Base-by-base conservation (phyloP, 2,113 vertebrate species). In the Myxocyprinus asiaticus region DNA sequence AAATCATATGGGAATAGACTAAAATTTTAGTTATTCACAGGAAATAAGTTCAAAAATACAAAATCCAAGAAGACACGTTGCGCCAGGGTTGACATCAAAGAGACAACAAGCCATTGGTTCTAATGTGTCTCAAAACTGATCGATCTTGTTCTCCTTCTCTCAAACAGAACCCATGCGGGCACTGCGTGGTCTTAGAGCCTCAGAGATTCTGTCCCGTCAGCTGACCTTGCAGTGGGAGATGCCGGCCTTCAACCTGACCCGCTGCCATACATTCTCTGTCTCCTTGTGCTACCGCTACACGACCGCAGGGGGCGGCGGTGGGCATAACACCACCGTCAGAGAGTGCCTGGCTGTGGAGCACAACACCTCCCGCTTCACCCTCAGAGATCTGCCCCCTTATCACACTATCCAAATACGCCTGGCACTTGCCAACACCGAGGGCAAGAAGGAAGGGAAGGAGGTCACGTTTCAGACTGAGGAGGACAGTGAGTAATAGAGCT, bases 391-490 rank as follows among this genome's bases (percentile, higher is more conserved):
- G 80, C 94, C 95, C 77, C 97, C 98, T 50, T 97, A 97, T 92
- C 95, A 93, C 77, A 89, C 92, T 17, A 85, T 99, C 82, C 93
- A 97, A 0, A 95, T 96, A 74, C 95, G 94, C 33, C 94, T 98
- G 75, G 90, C 95, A 67, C 94, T 99, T 58, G 86, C 94, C 68
- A 99, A 98, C 86, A 95, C 96, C 0, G 97, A 98, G 91, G 98
- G 98, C 0, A 95, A 95, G 88, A 99, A 98, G 85, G 98, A 98
- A 82, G 94, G 97, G 89, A 95, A 95, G 86, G 96, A 98, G 87
- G 91, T 96, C 90, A 86, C 90, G 45, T 98, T 98, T 89, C 96
- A 98, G 91, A 99, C 97, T 0, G 96, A 99, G 15, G 97, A 99
- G 85, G 98, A 99, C 62, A 95, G 97, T 99, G 88, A 94, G 96